These are phyloP conservation scores for Vireo altiloquus DNA, from an alignment of 2,113 vertebrate genomes.

Conservation along the genomic window DNA sequence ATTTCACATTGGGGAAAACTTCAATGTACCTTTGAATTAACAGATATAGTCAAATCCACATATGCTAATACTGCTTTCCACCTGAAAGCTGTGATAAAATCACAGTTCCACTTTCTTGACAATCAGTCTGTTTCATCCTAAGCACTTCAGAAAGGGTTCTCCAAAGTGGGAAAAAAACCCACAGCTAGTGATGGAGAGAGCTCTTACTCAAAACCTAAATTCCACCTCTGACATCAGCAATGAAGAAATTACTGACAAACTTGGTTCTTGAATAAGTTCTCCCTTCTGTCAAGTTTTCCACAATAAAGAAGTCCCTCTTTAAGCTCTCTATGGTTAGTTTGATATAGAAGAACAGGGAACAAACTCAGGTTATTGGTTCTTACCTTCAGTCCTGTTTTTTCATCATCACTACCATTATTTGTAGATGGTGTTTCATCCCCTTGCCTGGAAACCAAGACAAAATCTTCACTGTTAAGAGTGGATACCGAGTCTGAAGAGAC, in stretches of 20 bases:
- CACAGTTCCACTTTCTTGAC: not conserved
- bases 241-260: not conserved
- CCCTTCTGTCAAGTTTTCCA: slow-evolving; percentile 27
- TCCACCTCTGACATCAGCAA: not conserved
- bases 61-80: not conserved
- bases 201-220: not conserved
- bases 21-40: not conserved
- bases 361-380: slow-evolving; percentile 65
- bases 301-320: slow-evolving; percentile 45
- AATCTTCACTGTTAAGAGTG: slow-evolving; percentile 99
- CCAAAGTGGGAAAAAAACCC: not conserved
- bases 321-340: slow-evolving; percentile 18
- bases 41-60: not conserved
- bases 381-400: slow-evolving; percentile 99
- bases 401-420: slow-evolving; percentile 98
- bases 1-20: slow-evolving; percentile 60
- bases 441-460: slow-evolving; percentile 99
- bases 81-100: slow-evolving; percentile 4
- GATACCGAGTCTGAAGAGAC: slow-evolving; percentile 98
- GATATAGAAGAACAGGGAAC: slow-evolving; percentile 49
- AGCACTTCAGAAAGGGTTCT: not conserved
- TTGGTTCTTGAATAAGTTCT: not conserved
- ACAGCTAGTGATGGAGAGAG: not conserved
- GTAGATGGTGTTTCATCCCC: slow-evolving; percentile 97
- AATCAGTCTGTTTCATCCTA: not conserved